phyloP scores from a whole-genome alignment of 2,113 vertebrate species.

The Neolamprologus tretocephalus region DNA sequence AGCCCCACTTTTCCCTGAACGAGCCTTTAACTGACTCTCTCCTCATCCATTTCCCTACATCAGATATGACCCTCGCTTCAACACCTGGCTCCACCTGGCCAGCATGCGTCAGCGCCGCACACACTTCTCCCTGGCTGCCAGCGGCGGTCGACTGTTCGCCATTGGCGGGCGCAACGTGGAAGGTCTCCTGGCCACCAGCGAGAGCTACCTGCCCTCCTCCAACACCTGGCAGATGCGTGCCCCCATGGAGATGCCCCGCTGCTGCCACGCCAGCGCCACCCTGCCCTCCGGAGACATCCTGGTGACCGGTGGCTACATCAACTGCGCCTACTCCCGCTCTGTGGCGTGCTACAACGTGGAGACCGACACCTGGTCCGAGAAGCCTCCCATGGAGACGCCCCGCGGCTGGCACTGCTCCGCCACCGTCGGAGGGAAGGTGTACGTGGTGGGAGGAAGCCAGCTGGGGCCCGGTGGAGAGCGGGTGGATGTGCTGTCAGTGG shows the following conservation, averaged over 20 bases:
- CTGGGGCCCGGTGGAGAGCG: slow-evolving; percentile 72
- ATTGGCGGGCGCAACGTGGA: slow-evolving; percentile 75
- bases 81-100: slow-evolving; percentile 80
- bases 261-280: slow-evolving; percentile 76
- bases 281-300: slow-evolving; percentile 73
- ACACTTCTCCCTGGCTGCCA: slow-evolving; percentile 78
- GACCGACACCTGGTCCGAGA: slow-evolving; percentile 69
- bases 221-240: slow-evolving; percentile 77
- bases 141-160: slow-evolving; percentile 73
- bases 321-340: slow-evolving; percentile 75
- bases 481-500: slow-evolving; percentile 74
- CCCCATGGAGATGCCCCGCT: slow-evolving; percentile 75
- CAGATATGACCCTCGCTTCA: slow-evolving; percentile 81
- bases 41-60: not conserved
- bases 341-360: slow-evolving; percentile 69
- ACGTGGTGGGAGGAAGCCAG: slow-evolving; percentile 79
- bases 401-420: slow-evolving; percentile 79
- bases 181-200: slow-evolving; percentile 69
- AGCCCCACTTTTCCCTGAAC: not conserved
- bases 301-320: slow-evolving; percentile 77
- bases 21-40: not conserved
- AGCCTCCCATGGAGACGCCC: slow-evolving; percentile 64
- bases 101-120: slow-evolving; percentile 79
- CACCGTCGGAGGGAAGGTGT: slow-evolving; percentile 57
- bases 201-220: slow-evolving; percentile 78